phyloP scores from a whole-genome alignment of 2,113 vertebrate genomes.

The Chamaetylas fuelleborni region DNA sequence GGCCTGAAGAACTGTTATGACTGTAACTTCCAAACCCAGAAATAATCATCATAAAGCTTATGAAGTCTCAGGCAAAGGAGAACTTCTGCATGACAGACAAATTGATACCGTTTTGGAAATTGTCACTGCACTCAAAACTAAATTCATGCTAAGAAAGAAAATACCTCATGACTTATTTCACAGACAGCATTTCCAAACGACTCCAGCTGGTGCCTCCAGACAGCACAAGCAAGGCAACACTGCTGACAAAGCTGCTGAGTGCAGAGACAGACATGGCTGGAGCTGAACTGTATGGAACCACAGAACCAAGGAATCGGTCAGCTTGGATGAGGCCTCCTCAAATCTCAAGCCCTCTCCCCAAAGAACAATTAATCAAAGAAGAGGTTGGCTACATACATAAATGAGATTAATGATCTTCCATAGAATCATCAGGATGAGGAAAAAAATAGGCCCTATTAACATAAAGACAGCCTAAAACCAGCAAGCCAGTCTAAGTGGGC shows the following conservation, averaged over 20 bases:
- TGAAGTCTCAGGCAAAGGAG: not conserved
- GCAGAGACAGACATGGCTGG: not conserved
- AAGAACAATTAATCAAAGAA: not conserved
- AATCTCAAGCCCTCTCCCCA: not conserved
- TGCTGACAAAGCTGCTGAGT: not conserved
- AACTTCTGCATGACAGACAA: not conserved
- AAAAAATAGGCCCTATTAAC: not conserved
- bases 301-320: accelerated
- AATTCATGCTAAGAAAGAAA: not conserved
- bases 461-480: not conserved
- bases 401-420: not conserved
- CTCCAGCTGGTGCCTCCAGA: not conserved
- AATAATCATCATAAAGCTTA: not conserved
- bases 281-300: not conserved
- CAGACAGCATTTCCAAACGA: not conserved
- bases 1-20: not conserved
- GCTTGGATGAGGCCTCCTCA: not conserved
- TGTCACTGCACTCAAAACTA: not conserved
- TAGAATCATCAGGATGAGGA: not conserved
- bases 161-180: not conserved
- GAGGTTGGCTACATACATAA: not conserved
- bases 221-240: not conserved
- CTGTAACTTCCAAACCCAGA: not conserved
- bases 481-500: not conserved
- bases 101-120: not conserved